Conservation (phyloP, 2,888 invertebrate genomes). For the Polylopha cassiicola region DNA sequence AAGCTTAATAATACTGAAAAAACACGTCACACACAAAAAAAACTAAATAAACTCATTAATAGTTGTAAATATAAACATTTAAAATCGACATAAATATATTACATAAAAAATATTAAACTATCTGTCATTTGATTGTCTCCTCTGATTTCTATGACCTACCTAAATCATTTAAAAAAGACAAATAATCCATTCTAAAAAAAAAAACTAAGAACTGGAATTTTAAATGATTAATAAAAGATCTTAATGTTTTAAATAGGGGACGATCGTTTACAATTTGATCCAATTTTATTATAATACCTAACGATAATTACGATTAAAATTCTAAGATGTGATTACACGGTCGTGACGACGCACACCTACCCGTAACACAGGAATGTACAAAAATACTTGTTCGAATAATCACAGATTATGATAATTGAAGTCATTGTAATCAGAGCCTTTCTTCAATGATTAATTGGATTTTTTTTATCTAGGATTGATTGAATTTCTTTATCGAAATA, state of each 20-base stretch:
- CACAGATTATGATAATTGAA: slow-evolving; percentile 53
- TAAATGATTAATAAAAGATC: no score
- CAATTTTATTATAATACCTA: neutral
- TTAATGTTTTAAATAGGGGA: no score
- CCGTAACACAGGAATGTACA: slow-evolving; percentile 73
- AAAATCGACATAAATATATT: slow-evolving; percentile 6
- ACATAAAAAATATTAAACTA: neutral
- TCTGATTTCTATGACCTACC: slow-evolving; percentile 6
- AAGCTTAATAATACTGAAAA: slow-evolving; percentile 19
- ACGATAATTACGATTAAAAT: slow-evolving; percentile 11
- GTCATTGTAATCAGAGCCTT: slow-evolving; percentile 29
- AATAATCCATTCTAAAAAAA: no score
- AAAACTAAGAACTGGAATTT: no score
- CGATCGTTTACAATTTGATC: neutral
- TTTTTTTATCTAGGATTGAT: neutral
- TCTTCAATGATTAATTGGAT: neutral
- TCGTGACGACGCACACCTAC: slow-evolving; percentile 37
- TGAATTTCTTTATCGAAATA: no score
- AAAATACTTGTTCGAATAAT: slow-evolving; percentile 66
- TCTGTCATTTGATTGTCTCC: slow-evolving; percentile 5
- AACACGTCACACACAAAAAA: slow-evolving; percentile 14
- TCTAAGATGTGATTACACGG: slow-evolving; percentile 4
- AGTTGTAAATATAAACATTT: slow-evolving; percentile 7
- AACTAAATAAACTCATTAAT: slow-evolving; percentile 2
- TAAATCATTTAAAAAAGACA: no score